phyloP scores from a whole-genome alignment of 2,113 vertebrate genomes.

The Siniperca chuatsi region DNA sequence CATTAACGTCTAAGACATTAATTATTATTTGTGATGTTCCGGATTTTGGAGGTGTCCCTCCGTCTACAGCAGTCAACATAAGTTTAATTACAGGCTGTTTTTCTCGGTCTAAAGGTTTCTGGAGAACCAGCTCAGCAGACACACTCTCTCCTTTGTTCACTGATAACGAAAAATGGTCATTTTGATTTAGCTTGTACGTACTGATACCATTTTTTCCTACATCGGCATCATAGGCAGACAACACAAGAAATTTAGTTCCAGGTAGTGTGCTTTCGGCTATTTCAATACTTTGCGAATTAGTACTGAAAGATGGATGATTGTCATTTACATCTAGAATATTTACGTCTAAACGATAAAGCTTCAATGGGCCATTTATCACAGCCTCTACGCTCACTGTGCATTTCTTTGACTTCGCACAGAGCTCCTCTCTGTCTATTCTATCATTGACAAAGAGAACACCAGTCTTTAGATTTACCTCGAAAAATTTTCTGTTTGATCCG shows the following conservation, averaged over 20 bases:
- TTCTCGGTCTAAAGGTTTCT: slow-evolving; percentile 80
- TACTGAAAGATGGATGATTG: slow-evolving; percentile 71
- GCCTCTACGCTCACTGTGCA: slow-evolving; percentile 77
- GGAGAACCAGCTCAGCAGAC: slow-evolving; percentile 77
- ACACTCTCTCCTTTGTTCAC: slow-evolving; percentile 74
- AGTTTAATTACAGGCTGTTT: slow-evolving; percentile 67
- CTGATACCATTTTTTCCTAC: slow-evolving; percentile 74
- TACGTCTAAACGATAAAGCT: slow-evolving; percentile 76
- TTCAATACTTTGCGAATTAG: slow-evolving; percentile 42
- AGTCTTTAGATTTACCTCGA: slow-evolving; percentile 80
- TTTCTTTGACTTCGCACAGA: slow-evolving; percentile 66
- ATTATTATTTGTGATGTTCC: slow-evolving; percentile 72
- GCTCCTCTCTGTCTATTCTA: slow-evolving; percentile 77
- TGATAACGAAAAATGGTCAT: slow-evolving; percentile 71
- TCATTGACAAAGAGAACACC: slow-evolving; percentile 77
- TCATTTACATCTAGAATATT: slow-evolving; percentile 80
- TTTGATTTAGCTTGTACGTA: slow-evolving; percentile 73
- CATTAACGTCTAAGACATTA: slow-evolving; percentile 72
- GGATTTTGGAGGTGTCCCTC: slow-evolving; percentile 74
- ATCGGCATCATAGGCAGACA: slow-evolving; percentile 75
- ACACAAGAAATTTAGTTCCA: slow-evolving; percentile 67
- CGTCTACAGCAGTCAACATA: slow-evolving; percentile 77
- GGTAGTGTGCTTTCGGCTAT: slow-evolving; percentile 61
- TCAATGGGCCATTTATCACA: slow-evolving; percentile 75
- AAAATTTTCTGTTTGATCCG: slow-evolving; percentile 66